phyloP scores from a whole-genome alignment of 2,113 vertebrate genomes.

The Pica pica region DNA sequence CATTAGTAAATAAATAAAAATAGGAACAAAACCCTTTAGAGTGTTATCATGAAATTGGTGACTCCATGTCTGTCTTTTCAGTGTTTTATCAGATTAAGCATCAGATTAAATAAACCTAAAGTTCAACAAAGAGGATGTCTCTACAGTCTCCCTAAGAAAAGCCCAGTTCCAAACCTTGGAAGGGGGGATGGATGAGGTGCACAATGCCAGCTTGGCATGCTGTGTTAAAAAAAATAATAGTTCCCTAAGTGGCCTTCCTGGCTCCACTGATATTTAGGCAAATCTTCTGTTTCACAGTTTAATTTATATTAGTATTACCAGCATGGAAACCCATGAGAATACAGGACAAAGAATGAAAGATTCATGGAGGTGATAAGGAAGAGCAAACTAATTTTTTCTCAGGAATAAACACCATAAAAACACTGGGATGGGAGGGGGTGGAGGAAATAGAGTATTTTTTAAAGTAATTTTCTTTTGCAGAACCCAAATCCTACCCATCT shows the following conservation, averaged over 20 bases:
- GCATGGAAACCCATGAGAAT: background rate
- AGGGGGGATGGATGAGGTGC: background rate
- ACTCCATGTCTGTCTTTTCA: background rate
- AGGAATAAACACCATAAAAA: background rate
- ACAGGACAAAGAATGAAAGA: background rate
- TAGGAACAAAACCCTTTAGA: background rate
- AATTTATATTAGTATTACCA: background rate
- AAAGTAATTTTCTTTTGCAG: background rate
- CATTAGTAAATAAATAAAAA: background rate
- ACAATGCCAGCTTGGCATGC: background rate
- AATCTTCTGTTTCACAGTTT: background rate
- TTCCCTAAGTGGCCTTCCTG: background rate
- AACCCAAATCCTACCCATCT: background rate
- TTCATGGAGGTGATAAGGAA: background rate
- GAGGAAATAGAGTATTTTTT: background rate
- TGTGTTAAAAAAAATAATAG: background rate
- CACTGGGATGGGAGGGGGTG: rapidly evolving
- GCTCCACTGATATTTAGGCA: background rate
- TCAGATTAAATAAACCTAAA: background rate
- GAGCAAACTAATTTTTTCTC: background rate
- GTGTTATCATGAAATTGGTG: background rate
- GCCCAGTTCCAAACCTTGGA: background rate
- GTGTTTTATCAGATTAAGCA: background rate
- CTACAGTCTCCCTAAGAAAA: background rate
- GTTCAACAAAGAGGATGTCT: background rate